phyloP scores from a whole-genome alignment of 1,140 invertebrate genomes.

The Asobara japonica region DNA sequence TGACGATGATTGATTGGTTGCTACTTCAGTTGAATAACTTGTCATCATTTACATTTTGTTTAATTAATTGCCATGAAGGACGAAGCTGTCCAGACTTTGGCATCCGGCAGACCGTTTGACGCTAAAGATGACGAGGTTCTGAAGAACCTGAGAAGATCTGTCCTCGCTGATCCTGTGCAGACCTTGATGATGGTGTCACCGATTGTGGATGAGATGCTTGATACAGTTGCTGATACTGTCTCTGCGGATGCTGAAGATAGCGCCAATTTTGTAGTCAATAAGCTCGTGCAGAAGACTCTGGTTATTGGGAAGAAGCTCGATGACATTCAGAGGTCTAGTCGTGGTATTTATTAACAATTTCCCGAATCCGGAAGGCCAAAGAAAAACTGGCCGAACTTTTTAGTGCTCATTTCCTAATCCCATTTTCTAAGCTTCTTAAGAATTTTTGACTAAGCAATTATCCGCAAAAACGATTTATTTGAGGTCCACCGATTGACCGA shows the following conservation, averaged over 20 bases:
- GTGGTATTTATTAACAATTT: neutral
- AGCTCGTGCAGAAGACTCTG: neutral
- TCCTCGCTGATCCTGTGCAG: slow-evolving; percentile 41
- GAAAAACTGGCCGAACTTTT: no score
- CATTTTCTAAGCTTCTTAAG: no score
- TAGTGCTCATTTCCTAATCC: no score
- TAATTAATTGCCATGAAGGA: no score
- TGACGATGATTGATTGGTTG: no score
- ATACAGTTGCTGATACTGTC: neutral
- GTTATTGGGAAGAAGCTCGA: slow-evolving; percentile 23
- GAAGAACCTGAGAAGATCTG: slow-evolving; percentile 27
- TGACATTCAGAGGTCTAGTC: neutral
- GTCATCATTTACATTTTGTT: no score
- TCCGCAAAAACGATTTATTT: no score
- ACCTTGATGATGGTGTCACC: slow-evolving; percentile 25
- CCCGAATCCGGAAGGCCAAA: no score
- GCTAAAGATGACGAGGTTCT: slow-evolving; percentile 41
- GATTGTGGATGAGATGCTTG: slow-evolving; percentile 28
- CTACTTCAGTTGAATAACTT: no score
- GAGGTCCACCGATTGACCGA: slow-evolving; percentile 28
- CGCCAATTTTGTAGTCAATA: slow-evolving; percentile 1
- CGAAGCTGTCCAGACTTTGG: slow-evolving; percentile 39
- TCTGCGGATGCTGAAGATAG: slow-evolving; percentile 3
- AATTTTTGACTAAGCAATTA: no score
- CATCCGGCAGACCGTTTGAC: slow-evolving; percentile 14